phyloP scores from a whole-genome alignment of 2,113 vertebrate species.

The Carassius auratus region DNA sequence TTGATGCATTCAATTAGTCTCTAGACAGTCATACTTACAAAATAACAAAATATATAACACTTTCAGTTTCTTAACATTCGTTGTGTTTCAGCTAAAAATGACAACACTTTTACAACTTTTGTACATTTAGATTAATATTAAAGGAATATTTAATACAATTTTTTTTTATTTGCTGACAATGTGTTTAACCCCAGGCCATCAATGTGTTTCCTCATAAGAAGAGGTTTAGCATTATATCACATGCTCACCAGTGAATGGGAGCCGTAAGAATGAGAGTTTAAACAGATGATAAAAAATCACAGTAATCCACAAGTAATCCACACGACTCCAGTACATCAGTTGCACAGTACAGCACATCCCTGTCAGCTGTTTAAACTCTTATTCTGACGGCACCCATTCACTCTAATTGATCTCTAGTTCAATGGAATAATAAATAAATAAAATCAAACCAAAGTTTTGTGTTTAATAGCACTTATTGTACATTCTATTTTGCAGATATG shows the following conservation, averaged over 20 bases:
- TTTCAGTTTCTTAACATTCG: not conserved
- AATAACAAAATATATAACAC: not conserved
- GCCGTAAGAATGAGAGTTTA: no score
- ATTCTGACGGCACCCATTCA: not conserved
- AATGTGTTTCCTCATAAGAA: no score
- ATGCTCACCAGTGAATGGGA: no score
- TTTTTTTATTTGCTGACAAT: not conserved
- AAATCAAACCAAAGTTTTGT: not conserved
- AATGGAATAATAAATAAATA: no score
- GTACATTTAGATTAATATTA: not conserved
- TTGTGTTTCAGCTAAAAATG: not conserved
- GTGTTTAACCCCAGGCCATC: no score
- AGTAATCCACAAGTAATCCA: not conserved
- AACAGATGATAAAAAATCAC: not conserved
- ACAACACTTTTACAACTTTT: not conserved
- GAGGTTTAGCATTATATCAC: no score
- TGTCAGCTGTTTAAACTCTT: no score
- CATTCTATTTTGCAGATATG: constrained; percentile 78
- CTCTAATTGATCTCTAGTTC: not conserved
- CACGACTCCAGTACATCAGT: no score
- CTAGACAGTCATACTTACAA: not conserved
- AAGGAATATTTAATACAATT: not conserved
- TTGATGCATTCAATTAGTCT: constrained; percentile 16
- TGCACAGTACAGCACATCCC: no score
- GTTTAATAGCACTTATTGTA: not conserved